phyloP scores from a whole-genome alignment of 30 jellyfish, hydroid and myxozoan genomes.

The Aurelia coerulea region DNA sequence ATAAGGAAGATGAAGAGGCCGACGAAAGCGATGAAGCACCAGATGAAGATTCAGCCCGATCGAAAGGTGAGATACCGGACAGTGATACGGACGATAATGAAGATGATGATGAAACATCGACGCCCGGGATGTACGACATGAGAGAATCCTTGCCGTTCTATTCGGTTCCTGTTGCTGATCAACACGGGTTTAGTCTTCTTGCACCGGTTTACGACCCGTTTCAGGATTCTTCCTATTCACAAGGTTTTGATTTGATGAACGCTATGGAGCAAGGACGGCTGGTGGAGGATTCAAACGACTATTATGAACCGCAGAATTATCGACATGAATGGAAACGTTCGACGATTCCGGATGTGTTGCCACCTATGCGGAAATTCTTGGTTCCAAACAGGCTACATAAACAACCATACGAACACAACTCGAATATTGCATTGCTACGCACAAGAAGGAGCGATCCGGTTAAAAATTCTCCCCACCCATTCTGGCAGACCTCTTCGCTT shows the following conservation, averaged over 20 bases:
- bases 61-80: constrained; percentile 76
- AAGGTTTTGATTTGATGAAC: constrained; percentile 46
- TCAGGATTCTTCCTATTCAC: constrained; percentile 52
- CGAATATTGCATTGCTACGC: constrained; percentile 8
- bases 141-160: constrained; percentile 71
- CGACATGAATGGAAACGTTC: constrained; percentile 57
- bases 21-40: constrained; percentile 21
- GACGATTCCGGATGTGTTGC: constrained; percentile 27
- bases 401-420: not conserved
- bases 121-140: constrained; percentile 51
- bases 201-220: constrained; percentile 60
- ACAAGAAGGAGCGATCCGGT: constrained; percentile 21
- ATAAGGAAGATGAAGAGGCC: constrained; percentile 36
- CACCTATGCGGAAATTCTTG: not conserved
- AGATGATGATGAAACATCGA: constrained; percentile 39
- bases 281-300: constrained; percentile 44
- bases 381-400: not conserved
- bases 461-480: not conserved
- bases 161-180: constrained; percentile 80
- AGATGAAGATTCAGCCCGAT: constrained; percentile 59
- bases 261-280: constrained; percentile 60
- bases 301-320: constrained; percentile 47
- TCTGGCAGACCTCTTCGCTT: not conserved
- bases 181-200: constrained; percentile 61
- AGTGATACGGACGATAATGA: constrained; percentile 49